Conservation (phyloP, 2,888 invertebrate species). For the Criorhina ranunculi region DNA sequence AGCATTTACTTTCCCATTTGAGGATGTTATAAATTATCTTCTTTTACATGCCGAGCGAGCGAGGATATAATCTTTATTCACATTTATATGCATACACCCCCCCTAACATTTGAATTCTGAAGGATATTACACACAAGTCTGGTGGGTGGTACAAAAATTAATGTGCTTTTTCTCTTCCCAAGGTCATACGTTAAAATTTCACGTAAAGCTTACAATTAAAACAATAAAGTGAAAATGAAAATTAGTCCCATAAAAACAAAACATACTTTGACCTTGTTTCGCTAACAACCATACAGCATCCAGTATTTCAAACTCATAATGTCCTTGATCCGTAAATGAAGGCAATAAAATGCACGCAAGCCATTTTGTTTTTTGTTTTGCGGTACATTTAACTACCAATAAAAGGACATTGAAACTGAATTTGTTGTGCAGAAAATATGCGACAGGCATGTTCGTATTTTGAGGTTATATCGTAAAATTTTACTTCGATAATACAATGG, state of each 20-base stretch:
- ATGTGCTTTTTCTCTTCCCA: too few relatives aligned
- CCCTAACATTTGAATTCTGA: not conserved
- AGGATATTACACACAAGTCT: not conserved
- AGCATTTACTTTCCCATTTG: not conserved
- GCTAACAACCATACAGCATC: not conserved
- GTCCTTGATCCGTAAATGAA: slow-evolving; percentile 38
- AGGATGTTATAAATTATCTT: slow-evolving; percentile 13
- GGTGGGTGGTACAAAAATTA: not conserved
- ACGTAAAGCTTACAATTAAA: slow-evolving; percentile 42
- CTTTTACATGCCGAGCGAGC: not conserved
- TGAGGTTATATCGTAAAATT: slow-evolving; percentile 10
- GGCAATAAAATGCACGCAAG: slow-evolving; percentile 45
- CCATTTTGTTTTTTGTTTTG: not conserved
- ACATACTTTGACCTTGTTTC: slow-evolving; percentile 36
- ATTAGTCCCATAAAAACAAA: slow-evolving; percentile 52
- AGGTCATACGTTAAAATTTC: slow-evolving; percentile 29
- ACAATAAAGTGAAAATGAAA: slow-evolving; percentile 44
- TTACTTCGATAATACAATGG: not conserved
- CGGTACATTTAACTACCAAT: slow-evolving; percentile 12
- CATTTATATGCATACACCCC: not conserved
- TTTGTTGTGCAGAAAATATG: not conserved
- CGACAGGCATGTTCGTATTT: not conserved
- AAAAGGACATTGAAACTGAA: slow-evolving; percentile 13
- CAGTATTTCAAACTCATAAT: not conserved
- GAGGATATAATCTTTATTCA: slow-evolving; percentile 4